Evolutionary conservation across 2,797 vertebrate genomes (phyloP), one percentile per base, ranked within the genome.

Genomic region (Setipinna tenuifilis): DNA sequence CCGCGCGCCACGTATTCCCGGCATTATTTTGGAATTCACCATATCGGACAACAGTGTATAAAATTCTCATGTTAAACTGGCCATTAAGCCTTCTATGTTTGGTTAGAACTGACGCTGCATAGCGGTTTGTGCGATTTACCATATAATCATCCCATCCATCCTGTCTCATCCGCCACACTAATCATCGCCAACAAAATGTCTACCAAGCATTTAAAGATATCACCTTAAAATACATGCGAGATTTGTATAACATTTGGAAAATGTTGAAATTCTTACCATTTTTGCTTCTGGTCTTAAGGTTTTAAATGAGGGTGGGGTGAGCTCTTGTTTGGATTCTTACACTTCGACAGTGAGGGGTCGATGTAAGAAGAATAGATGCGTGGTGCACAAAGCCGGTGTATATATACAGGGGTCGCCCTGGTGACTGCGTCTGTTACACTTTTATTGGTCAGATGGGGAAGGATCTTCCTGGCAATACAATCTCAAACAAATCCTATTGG

Each of bases 271-370:
- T n/a, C 90, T 91, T 61, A 91, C 91, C 91, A 91, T 91, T 86
- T 46, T 88, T 88, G 1, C 48, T 28, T 68, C 25, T 41, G 54
- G 44, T 75, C 54, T 83, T 84, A 23, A 21, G 65, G n/a, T 44
- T 44, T 61, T 35, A 35, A 68, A 21, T 25, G 21, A 50, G 46
- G 83, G 78, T 44, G 54, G 83, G 78, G 35, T 41, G 21, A 89
- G 86, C 87, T 88, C 83, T 44, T 81, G 75, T 19, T 23, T 46
- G 41, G 82, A 68, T 83, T 94, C 95, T 95, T 93, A 95, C 95
- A 93, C 83, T 83, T 88, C 94, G 95, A 95, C 95, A 88, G 87
- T 92, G 91, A 84, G 92, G 82, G 92, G 94, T 95, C 95, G 95
- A 92, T 93, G 94, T 95, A 95, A 95, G 95, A 94, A 84, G 87